Conservation (phyloP, 2,888 invertebrate genomes). For the Megaustenia siamemsis region DNA sequence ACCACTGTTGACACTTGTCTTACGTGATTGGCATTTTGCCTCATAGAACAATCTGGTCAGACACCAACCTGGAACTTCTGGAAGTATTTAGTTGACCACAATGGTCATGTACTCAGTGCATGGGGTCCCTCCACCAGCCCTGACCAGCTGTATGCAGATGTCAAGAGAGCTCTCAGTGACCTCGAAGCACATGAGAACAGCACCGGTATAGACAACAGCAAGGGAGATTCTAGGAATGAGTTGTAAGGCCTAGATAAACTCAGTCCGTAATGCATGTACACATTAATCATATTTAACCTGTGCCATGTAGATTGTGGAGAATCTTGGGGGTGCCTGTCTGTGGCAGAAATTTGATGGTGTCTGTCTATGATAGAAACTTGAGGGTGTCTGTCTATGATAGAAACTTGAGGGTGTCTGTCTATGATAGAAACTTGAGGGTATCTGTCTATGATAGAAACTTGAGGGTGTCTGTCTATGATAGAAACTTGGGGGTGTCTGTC, state of each 20-base stretch:
- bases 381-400: too few relatives aligned
- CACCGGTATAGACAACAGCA: background rate
- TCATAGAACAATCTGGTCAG: constrained; percentile 68
- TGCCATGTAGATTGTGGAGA: too few relatives aligned
- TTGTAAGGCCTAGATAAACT: background rate
- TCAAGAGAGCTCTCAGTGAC: constrained; percentile 55
- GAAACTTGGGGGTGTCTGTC: too few relatives aligned
- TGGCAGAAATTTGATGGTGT: too few relatives aligned
- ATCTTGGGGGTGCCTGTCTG: too few relatives aligned
- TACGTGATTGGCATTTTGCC: background rate
- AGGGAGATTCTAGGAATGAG: constrained; percentile 9
- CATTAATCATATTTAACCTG: background rate
- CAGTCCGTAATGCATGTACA: background rate
- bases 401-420: too few relatives aligned
- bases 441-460: too few relatives aligned
- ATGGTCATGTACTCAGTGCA: constrained; percentile 80
- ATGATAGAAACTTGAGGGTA: too few relatives aligned
- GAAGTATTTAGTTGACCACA: constrained; percentile 81
- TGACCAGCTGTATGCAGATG: constrained; percentile 59
- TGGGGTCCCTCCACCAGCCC: constrained; percentile 80
- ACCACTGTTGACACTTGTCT: background rate
- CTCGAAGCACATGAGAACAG: constrained; percentile 41
- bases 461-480: too few relatives aligned
- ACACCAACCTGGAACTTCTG: constrained; percentile 82
- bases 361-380: too few relatives aligned